Conservation (phyloP, 2,113 vertebrate species). For the Hippocampus abdominalis region DNA sequence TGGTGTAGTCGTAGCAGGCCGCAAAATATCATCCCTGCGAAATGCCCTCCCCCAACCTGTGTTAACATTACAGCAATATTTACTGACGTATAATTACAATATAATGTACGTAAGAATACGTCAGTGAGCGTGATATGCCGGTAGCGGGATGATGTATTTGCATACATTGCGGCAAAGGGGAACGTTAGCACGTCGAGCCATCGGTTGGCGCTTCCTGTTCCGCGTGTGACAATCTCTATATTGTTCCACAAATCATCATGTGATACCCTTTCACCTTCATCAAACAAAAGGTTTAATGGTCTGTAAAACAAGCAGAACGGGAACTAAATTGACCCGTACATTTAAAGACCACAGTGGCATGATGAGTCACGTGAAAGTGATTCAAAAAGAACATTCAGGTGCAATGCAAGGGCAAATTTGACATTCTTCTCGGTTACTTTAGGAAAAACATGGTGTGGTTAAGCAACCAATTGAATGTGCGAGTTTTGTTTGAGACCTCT, state of each 20-base stretch:
- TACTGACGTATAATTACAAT: neutral
- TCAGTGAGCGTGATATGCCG: neutral
- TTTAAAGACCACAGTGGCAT: neutral
- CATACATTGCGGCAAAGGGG: neutral
- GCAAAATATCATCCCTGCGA: too few species aligned
- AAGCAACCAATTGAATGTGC: too few species aligned
- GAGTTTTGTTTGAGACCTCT: too few species aligned
- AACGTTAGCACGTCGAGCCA: neutral
- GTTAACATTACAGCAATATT: too few species aligned
- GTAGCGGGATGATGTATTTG: neutral
- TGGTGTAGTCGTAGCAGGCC: too few species aligned
- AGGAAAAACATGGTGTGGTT: too few species aligned
- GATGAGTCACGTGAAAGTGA: neutral
- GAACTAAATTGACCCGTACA: constrained; percentile 20
- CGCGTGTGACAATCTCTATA: constrained; percentile 36
- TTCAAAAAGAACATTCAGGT: neutral
- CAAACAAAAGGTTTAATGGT: constrained; percentile 52
- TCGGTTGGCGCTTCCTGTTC: neutral
- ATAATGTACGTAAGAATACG: neutral
- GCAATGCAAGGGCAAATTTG: neutral
- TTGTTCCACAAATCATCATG: constrained; percentile 38
- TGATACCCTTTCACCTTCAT: constrained; percentile 38
- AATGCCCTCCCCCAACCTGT: too few species aligned
- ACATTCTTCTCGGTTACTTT: too few species aligned
- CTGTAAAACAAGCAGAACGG: constrained; percentile 27